Conservation (phyloP, 2,797 vertebrate species). For the Numenius phaeopus region DNA sequence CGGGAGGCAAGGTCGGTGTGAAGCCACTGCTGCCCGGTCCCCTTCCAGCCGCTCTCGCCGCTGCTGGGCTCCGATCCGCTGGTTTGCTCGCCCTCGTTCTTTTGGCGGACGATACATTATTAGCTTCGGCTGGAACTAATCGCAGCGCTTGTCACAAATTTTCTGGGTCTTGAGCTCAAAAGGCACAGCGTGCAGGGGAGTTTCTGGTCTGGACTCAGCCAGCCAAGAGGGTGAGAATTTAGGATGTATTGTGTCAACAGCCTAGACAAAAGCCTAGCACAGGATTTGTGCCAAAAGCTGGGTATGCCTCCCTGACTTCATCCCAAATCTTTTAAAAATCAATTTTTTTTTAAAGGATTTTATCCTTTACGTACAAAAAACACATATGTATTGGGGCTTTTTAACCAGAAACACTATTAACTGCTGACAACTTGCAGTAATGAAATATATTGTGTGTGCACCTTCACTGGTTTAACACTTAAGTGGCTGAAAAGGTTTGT, state of each 20-base stretch:
- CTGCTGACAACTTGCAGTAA: not conserved
- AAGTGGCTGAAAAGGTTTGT: not conserved
- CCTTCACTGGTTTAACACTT: not conserved
- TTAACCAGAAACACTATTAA: not conserved
- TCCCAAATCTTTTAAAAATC: not conserved
- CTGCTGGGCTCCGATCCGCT: rapidly evolving
- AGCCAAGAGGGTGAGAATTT: not conserved
- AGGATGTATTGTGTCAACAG: not conserved
- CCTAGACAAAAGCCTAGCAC: not conserved
- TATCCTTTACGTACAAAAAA: not conserved
- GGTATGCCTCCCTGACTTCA: not conserved
- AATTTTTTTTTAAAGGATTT: not conserved
- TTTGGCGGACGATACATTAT: rapidly evolving
- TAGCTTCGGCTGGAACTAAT: not conserved
- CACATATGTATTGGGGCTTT: rapidly evolving
- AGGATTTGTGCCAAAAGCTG: not conserved
- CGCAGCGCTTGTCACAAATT: not conserved
- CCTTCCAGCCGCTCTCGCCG: rapidly evolving
- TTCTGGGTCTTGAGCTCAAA: not conserved
- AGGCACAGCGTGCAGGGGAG: not conserved
- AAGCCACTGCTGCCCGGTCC: not conserved
- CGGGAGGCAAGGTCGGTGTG: not conserved
- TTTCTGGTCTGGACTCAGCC: not conserved
- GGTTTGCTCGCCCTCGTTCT: not conserved
- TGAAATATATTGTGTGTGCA: not conserved